Base-by-base conservation (phyloP, 1,140 invertebrate species). In the Hylaeus volcanicus region DNA sequence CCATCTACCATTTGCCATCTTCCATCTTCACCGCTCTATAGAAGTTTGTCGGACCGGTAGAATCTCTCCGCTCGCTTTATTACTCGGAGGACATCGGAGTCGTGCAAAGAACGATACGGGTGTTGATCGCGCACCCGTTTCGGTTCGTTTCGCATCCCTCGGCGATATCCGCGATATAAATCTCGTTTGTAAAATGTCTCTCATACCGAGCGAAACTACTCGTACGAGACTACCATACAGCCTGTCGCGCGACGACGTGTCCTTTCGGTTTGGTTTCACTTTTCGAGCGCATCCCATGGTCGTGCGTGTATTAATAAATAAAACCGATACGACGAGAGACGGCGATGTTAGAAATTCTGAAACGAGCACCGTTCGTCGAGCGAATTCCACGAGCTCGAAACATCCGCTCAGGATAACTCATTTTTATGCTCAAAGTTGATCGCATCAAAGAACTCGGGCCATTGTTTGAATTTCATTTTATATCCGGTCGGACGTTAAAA, bases 341-440 rank as follows among this genome's bases (percentile, higher is more conserved):
- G 56, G 37, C 55, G 15, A 69, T 75, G 72, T 81, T 55, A 78
- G 76, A 69, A 53, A 83, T 84, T 82, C 72, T 71, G 58, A 75
- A 79, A 75, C 76, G 73, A 79, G 65, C 73, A 86, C 87, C 81
- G 87, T 90, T 90, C 84, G 81, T 66, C 68, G 53, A 56, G 63
- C 61, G 75, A 72, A 89, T 89, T 89, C 85, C 86, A 37, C 56
- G 64, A 72, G 68, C 56, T 75, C 58, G 60, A 55, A 86, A 83
- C 78, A 83, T 69, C 71, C 51, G 56, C 74, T 26, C 26, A 26
- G 26, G 64, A 65, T 65, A 77, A 58, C 45, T 58, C 63, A 26
- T 0, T 26, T 26, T 26, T 26, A 26, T 0, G 26, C 26, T 0
- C 26, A 26, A 26, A 26, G 26, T 26, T 26, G 26, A 26, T 26